Base-by-base conservation (phyloP, 2,888 invertebrate species). In the Chrysolina oricalcia region DNA sequence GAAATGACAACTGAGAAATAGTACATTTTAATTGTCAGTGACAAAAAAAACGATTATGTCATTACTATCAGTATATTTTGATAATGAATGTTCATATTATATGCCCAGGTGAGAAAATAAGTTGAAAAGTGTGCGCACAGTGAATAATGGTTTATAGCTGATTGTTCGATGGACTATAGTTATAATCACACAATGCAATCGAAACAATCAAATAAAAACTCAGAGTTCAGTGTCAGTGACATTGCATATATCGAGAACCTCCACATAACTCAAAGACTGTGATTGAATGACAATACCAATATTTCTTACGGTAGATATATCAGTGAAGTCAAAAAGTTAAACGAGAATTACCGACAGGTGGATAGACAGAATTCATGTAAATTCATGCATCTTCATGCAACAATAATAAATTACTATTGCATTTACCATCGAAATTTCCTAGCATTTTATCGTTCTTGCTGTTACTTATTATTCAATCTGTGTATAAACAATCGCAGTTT, bases 231-330 rank as follows among this genome's bases (percentile, higher is more conserved):
- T 27, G 40, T 23, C 41, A 74, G 59, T 70, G 70, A 35, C 70
- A 70, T 56, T 74, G 70, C 21, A 66, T 59, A 48, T 66, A 53
- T 40, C 59, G 35, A 46, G 56, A 27, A 63, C 53, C 8, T 41
- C 40, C 21, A 66, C 46, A 40, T 71, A 40, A 43, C 50, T 62
- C 21, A 71, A 65, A 68, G 62, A 13, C 43, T 53, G 50, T 71
- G 74, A 75, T 75, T 72, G 71, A 75, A 75, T 63, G 71, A 72
- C 74, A 75, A 72, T 75, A 75, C 56, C 71, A 53, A 75, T 74
- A 74, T 62, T 74, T 62, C 67, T 67, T 62, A 46, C 68, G 70
- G 70, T 70, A 46, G 69, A 74, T 66, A 70, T 70, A 70, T 69
- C 74, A 71, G 62, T 21, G 19, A 27, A 74, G 67, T 71, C 67